These are phyloP conservation scores for Proteles cristata DNA, from an alignment of 2,113 vertebrate species.

Conservation along the genomic window DNA sequence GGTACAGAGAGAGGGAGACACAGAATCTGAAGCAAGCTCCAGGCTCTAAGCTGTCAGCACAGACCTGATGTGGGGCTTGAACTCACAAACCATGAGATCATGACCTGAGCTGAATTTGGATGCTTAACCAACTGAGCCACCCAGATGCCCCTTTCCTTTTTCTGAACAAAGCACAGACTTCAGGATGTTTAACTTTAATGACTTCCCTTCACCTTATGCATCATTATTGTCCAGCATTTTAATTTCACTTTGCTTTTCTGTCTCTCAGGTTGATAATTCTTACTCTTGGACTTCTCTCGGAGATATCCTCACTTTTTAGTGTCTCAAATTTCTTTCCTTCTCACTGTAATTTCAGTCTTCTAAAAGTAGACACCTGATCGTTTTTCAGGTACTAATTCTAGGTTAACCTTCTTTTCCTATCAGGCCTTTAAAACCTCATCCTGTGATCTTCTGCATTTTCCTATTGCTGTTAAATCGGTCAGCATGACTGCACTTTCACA, in stretches of 20 bases:
- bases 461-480: not conserved
- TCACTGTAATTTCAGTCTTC: not conserved
- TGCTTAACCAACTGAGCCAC: too few species aligned
- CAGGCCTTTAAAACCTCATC: not conserved
- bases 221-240: not conserved
- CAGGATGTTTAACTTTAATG: not conserved
- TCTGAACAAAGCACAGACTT: not conserved
- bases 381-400: not conserved
- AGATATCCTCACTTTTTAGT: not conserved
- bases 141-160: not conserved
- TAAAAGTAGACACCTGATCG: not conserved
- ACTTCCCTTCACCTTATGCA: not conserved
- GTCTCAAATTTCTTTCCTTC: not conserved
- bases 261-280: not conserved
- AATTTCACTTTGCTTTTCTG: not conserved
- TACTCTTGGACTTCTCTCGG: not conserved
- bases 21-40: too few species aligned
- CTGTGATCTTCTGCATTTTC: not conserved
- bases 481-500: not conserved
- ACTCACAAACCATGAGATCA: too few species aligned
- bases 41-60: too few species aligned
- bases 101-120: too few species aligned
- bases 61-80: too few species aligned
- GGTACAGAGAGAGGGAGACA: too few species aligned
- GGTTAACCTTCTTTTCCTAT: not conserved